A percentile compares a stretch with the other conserved stretches of the same genome.
These are phyloP conservation scores for Mus pahari DNA, from an alignment of 2,113 vertebrate species.

Conservation along the genomic window DNA sequence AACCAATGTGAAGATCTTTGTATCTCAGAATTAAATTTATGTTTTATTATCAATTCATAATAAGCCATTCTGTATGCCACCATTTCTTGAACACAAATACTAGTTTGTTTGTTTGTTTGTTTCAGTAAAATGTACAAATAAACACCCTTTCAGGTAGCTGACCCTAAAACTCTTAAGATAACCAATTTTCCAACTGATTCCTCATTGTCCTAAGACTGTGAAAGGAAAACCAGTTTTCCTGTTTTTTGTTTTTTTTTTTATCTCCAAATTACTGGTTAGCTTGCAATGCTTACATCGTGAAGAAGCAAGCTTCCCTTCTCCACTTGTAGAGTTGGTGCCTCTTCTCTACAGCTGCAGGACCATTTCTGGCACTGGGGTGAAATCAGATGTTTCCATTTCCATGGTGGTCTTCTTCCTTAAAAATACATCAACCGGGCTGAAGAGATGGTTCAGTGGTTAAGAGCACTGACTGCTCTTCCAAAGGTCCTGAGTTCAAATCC, in stretches of 20 bases:
- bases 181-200: conserved; percentile 43
- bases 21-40: background rate
- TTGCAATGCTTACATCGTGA: background rate
- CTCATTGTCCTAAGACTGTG: conserved; percentile 23
- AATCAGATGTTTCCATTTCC: background rate
- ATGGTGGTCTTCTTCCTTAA: background rate
- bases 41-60: background rate
- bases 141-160: background rate
- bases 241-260: background rate
- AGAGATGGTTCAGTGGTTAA: too few relatives aligned
- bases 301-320: background rate
- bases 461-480: too few relatives aligned
- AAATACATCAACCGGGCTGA: conserved; percentile 1
- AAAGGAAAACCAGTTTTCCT: conserved; percentile 40
- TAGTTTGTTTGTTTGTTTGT: too few relatives aligned
- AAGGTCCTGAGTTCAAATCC: too few relatives aligned
- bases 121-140: conserved; percentile 2
- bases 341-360: background rate
- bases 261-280: conserved; percentile 20
- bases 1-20: background rate
- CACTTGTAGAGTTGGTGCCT: background rate
- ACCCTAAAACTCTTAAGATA: conserved; percentile 29
- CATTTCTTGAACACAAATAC: conserved; percentile 14
- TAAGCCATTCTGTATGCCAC: background rate
- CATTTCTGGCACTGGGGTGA: background rate